These are phyloP conservation scores for Plectropomus leopardus DNA, from an alignment of 2,113 vertebrate species.

Conservation along the genomic window DNA sequence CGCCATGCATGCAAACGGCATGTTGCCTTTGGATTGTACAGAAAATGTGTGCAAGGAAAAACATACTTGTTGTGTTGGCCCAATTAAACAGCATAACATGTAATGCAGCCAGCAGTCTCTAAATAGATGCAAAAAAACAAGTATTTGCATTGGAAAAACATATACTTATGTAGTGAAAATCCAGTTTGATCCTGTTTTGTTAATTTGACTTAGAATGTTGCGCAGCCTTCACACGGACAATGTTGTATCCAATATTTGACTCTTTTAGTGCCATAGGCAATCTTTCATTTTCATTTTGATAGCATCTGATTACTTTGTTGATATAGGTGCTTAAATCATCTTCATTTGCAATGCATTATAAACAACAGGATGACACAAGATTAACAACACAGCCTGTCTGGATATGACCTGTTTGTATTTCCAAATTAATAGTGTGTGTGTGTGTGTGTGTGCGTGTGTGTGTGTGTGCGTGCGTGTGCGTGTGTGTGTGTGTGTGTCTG, in stretches of 20 bases:
- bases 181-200: not conserved
- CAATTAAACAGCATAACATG: not conserved
- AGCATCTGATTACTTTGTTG: slow-evolving; percentile 42
- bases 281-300: slow-evolving; percentile 44
- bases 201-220: not conserved
- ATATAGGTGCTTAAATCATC: slow-evolving; percentile 40
- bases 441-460: not conserved
- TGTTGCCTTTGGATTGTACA: not conserved
- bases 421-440: not conserved
- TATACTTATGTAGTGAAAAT: not conserved
- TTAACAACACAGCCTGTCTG: slow-evolving; percentile 23
- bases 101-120: not conserved
- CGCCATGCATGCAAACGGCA: not conserved
- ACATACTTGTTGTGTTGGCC: not conserved
- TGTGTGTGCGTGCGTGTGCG: not conserved
- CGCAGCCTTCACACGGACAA: not conserved
- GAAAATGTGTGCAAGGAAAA: not conserved
- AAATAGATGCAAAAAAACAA: not conserved
- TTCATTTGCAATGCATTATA: slow-evolving; percentile 40
- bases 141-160: not conserved
- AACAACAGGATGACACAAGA: slow-evolving; percentile 49
- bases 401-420: slow-evolving; percentile 41
- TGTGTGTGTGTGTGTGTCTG: not conserved
- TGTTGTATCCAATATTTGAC: slow-evolving; percentile 16
- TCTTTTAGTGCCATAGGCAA: not conserved